Conservation (phyloP, 2,113 vertebrate species). For the Anoura caudifer region DNA sequence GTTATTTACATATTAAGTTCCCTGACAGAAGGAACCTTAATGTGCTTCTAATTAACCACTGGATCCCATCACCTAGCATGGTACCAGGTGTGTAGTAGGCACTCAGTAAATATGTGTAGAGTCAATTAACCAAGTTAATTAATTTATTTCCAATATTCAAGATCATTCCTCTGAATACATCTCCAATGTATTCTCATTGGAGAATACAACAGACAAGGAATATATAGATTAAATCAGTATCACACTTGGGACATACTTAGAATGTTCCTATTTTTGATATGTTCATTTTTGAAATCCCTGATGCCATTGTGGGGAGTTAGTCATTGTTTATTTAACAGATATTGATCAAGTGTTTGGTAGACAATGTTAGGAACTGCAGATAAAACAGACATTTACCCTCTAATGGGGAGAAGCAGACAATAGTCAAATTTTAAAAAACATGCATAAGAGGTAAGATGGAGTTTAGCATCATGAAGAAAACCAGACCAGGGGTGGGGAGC, state of each 20-base stretch:
- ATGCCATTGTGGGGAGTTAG: neutral
- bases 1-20: neutral
- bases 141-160: neutral
- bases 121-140: neutral
- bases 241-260: neutral
- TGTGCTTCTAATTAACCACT: neutral
- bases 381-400: neutral
- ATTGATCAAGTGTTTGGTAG: neutral
- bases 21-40: neutral
- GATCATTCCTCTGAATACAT: neutral
- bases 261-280: neutral
- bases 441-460: fast-evolving
- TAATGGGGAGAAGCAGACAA: neutral
- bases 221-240: neutral
- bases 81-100: neutral
- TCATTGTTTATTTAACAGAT: neutral
- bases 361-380: neutral
- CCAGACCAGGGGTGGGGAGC: neutral
- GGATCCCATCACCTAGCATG: neutral
- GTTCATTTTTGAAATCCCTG: neutral
- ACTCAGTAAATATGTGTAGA: fast-evolving
- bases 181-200: neutral
- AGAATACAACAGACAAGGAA: neutral
- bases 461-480: too few relatives aligned
- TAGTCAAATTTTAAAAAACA: neutral